These are phyloP conservation scores for Pipa parva DNA, from an alignment of 2,113 vertebrate genomes.

Conservation along the genomic window DNA sequence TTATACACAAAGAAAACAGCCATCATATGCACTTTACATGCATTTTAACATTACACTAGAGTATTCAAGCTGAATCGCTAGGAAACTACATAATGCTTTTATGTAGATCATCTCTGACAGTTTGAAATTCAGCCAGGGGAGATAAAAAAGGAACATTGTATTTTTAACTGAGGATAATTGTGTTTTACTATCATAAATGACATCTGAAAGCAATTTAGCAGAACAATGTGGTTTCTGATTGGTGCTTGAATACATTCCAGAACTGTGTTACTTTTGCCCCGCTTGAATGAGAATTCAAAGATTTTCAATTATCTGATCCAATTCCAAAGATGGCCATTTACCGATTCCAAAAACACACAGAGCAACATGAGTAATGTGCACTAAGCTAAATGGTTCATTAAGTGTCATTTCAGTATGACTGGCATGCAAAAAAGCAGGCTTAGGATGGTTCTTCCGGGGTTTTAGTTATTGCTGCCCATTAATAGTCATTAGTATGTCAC, in stretches of 20 bases:
- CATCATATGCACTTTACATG: slow-evolving; percentile 50
- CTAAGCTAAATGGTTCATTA: slow-evolving; percentile 15
- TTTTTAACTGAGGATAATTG: slow-evolving; percentile 90
- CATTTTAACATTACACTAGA: slow-evolving; percentile 48
- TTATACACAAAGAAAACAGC: slow-evolving; percentile 55
- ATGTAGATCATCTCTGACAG: slow-evolving; percentile 75
- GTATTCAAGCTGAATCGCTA: slow-evolving; percentile 53
- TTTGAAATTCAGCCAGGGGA: slow-evolving; percentile 72
- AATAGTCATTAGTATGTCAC: not conserved
- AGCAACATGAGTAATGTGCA: slow-evolving; percentile 14
- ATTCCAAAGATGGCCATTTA: slow-evolving; percentile 45
- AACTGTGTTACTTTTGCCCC: slow-evolving; percentile 55
- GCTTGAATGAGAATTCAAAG: slow-evolving; percentile 75
- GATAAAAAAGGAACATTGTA: slow-evolving; percentile 84
- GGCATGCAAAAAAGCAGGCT: not conserved
- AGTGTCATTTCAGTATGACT: slow-evolving; percentile 12
- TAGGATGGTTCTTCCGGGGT: not conserved
- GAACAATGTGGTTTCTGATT: slow-evolving; percentile 87
- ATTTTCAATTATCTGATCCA: slow-evolving; percentile 77
- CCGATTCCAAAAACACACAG: slow-evolving; percentile 25
- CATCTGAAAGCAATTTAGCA: slow-evolving; percentile 93
- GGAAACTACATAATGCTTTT: slow-evolving; percentile 66
- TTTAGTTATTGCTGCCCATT: not conserved
- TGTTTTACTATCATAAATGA: slow-evolving; percentile 71
- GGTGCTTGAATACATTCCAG: slow-evolving; percentile 78